phyloP scores from a whole-genome alignment of 2,113 vertebrate genomes.

The Hystrix cristata region DNA sequence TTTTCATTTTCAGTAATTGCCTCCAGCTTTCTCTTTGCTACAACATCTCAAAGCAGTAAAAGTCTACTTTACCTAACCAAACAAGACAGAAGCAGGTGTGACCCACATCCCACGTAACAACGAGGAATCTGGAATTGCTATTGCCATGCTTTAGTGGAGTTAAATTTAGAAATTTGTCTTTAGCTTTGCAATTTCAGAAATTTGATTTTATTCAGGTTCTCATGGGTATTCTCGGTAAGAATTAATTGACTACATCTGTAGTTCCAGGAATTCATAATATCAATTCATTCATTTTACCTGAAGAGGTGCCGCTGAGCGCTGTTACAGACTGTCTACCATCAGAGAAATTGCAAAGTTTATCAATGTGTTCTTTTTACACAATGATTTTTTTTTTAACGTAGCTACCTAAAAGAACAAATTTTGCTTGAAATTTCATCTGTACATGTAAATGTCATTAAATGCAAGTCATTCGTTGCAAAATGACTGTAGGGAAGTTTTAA shows the following conservation, averaged over 20 bases:
- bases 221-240: background rate
- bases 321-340: background rate
- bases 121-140: background rate
- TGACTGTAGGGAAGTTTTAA: background rate
- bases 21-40: background rate
- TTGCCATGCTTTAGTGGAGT: background rate
- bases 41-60: background rate
- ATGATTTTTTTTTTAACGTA: background rate
- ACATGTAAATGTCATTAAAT: background rate
- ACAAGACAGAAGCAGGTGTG: background rate
- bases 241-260: background rate
- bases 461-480: background rate
- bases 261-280: background rate
- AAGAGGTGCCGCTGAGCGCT: background rate
- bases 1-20: constrained; percentile 27
- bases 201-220: background rate
- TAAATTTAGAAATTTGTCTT: constrained; percentile 9
- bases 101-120: background rate
- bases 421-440: background rate
- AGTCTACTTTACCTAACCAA: background rate
- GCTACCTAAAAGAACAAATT: background rate
- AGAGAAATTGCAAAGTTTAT: background rate
- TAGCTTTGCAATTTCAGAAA: background rate
- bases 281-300: background rate
- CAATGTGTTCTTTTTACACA: background rate